Evolutionary conservation across 2,888 invertebrate genomes (phyloP).

Genomic region (Aspidapion aeneum): DNA sequence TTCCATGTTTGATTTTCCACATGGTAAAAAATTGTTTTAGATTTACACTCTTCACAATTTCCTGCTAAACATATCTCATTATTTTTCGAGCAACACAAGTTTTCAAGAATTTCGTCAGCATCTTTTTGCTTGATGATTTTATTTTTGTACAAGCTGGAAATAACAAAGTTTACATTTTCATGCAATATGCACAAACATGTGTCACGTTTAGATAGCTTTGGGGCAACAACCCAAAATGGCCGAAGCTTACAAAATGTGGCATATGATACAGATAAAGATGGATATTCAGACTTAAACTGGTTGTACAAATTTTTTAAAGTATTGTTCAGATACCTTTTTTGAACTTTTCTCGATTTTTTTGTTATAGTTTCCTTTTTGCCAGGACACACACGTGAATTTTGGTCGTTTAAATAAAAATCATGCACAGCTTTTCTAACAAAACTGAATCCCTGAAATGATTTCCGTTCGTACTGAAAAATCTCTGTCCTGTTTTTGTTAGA

Average conservation of each 20-base stretch:
- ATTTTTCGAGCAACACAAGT: background rate
- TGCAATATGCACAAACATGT: conserved; percentile 3
- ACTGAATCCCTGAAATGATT: background rate
- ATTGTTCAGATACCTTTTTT: background rate
- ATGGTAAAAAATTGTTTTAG: background rate
- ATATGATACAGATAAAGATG: background rate
- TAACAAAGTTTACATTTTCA: background rate
- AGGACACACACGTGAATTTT: conserved; percentile 2
- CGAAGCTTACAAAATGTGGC: background rate
- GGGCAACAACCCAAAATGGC: conserved; percentile 1
- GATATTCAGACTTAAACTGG: background rate
- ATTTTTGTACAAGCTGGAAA: background rate
- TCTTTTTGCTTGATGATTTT: background rate
- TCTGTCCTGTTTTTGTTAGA: background rate
- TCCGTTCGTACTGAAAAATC: background rate
- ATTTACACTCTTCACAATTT: background rate
- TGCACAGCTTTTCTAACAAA: background rate
- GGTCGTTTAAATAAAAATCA: background rate
- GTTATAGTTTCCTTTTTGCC: conserved; percentile 6
- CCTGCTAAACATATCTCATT: background rate
- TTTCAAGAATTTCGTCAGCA: background rate
- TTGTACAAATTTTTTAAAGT: conserved; percentile 3
- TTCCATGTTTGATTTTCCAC: background rate
- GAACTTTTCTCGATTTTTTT: background rate
- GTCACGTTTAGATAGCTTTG: background rate